Evolutionary conservation across 2,797 vertebrate species (phyloP).

Genomic region (Moxostoma hubbsi): DNA sequence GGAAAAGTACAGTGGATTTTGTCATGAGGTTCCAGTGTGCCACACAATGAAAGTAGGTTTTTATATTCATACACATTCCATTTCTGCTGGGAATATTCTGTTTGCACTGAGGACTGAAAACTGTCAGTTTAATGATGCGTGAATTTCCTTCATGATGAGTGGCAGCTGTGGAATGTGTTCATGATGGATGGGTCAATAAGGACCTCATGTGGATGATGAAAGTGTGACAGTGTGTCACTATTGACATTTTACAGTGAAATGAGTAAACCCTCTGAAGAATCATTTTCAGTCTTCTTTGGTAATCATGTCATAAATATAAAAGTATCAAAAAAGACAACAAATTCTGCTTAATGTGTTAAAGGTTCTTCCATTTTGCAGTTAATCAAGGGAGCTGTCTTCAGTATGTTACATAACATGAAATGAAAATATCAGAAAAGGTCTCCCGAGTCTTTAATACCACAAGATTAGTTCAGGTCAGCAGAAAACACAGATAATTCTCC

Average conservation of each 20-base stretch:
- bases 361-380: background rate
- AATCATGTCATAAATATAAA: background rate
- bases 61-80: constrained; percentile 12
- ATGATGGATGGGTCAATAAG: constrained; percentile 10
- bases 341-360: constrained; percentile 2
- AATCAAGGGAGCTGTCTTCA: background rate
- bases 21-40: constrained; percentile 9
- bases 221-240: background rate
- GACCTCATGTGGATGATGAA: background rate
- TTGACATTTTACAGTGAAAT: background rate
- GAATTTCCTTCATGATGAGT: background rate
- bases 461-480: background rate
- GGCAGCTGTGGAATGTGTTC: background rate
- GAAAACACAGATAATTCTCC: background rate
- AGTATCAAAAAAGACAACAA: background rate
- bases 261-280: no score
- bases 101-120: constrained; percentile 7
- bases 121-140: background rate
- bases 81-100: constrained; percentile 19
- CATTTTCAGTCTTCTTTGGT: background rate
- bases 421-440: background rate
- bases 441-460: background rate
- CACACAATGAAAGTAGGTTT: constrained; percentile 29
- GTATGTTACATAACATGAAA: background rate
- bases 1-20: constrained; percentile 10